Percentiles rank a stretch among this genome's conserved stretches.
Evolutionary conservation across 2,888 invertebrate genomes (phyloP).

Genomic region (Brassicogethes aeneus): DNA sequence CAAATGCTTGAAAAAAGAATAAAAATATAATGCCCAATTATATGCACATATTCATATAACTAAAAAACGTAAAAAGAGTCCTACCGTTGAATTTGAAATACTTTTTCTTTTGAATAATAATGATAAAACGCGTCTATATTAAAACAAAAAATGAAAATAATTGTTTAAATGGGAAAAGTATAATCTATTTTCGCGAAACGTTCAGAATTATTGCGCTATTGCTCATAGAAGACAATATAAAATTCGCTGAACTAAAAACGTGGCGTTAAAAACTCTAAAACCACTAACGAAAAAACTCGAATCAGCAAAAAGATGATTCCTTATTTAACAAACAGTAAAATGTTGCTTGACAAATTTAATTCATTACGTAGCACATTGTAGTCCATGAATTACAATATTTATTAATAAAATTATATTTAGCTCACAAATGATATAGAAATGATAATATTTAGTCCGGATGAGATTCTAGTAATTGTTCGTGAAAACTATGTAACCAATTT

Average conservation of each 20-base stretch:
- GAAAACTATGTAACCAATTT: constrained; percentile 21
- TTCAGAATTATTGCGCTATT: constrained; percentile 22
- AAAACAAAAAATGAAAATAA: background rate
- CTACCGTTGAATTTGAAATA: background rate
- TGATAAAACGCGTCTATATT: too few relatives aligned
- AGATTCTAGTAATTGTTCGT: constrained; percentile 26
- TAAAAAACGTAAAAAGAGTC: constrained; percentile 3
- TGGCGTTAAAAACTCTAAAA: constrained; percentile 7
- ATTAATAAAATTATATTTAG: constrained; percentile 28
- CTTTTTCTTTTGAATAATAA: background rate
- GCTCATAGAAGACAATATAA: constrained; percentile 29
- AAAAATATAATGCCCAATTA: constrained; percentile 3
- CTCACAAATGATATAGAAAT: constrained; percentile 27
- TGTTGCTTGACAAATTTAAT: constrained; percentile 17
- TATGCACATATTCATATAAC: background rate
- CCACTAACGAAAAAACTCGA: constrained; percentile 8
- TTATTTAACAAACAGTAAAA: constrained; percentile 13
- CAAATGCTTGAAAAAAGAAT: too few relatives aligned
- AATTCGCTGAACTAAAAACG: constrained; percentile 12
- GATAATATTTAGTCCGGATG: constrained; percentile 11
- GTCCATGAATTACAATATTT: constrained; percentile 22
- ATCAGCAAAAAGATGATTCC: constrained; percentile 12
- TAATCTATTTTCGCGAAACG: constrained; percentile 6
- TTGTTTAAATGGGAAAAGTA: background rate
- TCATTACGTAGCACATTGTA: constrained; percentile 27